Evolutionary conservation across 2,888 invertebrate genomes (phyloP).

Genomic region (Sialis lutaria): DNA sequence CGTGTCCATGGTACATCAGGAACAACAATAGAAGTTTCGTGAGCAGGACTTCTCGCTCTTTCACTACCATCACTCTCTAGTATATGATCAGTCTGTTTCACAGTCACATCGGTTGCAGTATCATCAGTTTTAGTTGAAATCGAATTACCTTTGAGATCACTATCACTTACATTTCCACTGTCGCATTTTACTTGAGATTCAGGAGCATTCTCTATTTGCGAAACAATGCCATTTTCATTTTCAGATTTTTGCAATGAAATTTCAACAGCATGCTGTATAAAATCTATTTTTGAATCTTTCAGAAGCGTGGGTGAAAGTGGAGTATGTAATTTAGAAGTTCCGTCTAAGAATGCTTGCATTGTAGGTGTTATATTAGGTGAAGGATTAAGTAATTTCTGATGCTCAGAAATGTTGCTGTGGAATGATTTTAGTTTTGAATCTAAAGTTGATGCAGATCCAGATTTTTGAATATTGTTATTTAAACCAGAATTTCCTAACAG

Average conservation of each 20-base stretch:
- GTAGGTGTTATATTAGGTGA: conserved; percentile 49
- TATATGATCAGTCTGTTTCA: conserved; percentile 2
- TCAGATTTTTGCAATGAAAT: conserved; percentile 1
- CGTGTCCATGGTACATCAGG: conserved; percentile 37
- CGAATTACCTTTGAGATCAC: neutral
- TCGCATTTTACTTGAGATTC: conserved; percentile 2
- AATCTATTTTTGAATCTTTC: neutral
- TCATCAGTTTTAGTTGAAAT: conserved; percentile 6
- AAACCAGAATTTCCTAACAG: conserved; percentile 52
- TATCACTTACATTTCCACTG: neutral
- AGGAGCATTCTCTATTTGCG: conserved; percentile 1
- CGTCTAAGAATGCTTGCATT: conserved; percentile 49
- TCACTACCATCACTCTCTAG: conserved; percentile 25
- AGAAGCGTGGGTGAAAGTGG: conserved; percentile 20
- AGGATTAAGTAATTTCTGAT: conserved; percentile 71
- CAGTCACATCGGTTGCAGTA: conserved; percentile 3
- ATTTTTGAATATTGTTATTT: conserved; percentile 57
- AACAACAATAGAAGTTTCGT: conserved; percentile 44
- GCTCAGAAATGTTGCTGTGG: conserved; percentile 71
- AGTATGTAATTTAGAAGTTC: conserved; percentile 23
- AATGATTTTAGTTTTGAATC: conserved; percentile 74
- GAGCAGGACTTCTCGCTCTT: conserved; percentile 40
- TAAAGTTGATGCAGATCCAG: conserved; percentile 66
- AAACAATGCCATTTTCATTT: conserved; percentile 1
- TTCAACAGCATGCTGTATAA: conserved; percentile 3